Base-by-base conservation (phyloP, 2,797 vertebrate genomes). In the Periophthalmus magnuspinnatus region DNA sequence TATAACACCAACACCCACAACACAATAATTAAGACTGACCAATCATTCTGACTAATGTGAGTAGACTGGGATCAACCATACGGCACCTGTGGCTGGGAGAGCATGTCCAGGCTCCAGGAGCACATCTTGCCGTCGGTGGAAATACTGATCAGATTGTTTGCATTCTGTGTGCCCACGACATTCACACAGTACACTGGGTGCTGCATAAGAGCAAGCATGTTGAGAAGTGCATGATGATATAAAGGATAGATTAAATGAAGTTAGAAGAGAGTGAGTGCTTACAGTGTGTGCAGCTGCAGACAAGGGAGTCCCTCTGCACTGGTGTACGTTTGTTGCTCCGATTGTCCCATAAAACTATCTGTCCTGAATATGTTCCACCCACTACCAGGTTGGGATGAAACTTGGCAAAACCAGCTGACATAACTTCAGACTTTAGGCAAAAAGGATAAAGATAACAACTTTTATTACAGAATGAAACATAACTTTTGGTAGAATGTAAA, bases 311-410 rank as follows among this genome's bases (percentile, higher is more conserved):
- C n/a, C 98, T 97, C 89, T 99, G 98, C 77, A 99, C 97, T 0
- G 98, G 97, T n/a, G 98, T 99, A 86, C 96, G 94, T 90, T 99
- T 99, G 91, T 98, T 99, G 93, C 96, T 98, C 84, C 98, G 95
- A 92, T 99, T 99, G 92, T 99, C 98, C 98, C 98, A 99, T 16
- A 99, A 91, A 70, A 99, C 98, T 70, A 99, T 99, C 86, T 99
- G 98, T 66, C 98, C 98, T 0, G 98, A 99, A 84, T 99, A 99
- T 0, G 97, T 99, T 86, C 98, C 97, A 38, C 98, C 98, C 81
- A 99, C 96, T 65, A 99, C 96, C 82, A 99, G 92, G 88, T 99
- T 99, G 59, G 98, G 97, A 86, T 99, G 98, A 82, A 99, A 99
- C 90, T 96, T 97, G 76, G 98, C 97, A 92, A 99, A 99, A 1